Evolutionary conservation across 1,140 invertebrate species (phyloP).

Genomic region (Drosophila pachea): DNA sequence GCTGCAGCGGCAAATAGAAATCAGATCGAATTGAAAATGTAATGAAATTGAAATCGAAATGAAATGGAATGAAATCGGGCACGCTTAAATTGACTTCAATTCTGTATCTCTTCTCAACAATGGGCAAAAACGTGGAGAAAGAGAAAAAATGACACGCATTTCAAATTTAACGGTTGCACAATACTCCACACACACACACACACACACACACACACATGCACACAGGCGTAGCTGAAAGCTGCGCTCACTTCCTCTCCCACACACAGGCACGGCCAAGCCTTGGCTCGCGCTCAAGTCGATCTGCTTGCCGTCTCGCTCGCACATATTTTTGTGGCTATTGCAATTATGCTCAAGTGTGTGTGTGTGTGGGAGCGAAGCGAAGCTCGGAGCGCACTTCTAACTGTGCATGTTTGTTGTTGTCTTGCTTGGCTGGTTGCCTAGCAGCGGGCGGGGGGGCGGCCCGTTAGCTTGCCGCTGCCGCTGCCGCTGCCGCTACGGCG

Average conservation of each 20-base stretch:
- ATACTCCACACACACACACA: constrained; percentile 15
- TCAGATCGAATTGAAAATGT: constrained; percentile 14
- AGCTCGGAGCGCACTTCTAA: constrained; percentile 41
- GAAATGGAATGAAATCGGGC: constrained; percentile 25
- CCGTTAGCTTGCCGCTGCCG: constrained; percentile 1
- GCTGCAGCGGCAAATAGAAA: constrained; percentile 17
- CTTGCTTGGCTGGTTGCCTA: constrained; percentile 62
- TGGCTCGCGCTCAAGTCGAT: constrained; percentile 22
- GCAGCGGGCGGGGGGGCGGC: constrained; percentile 31
- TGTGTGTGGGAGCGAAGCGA: constrained; percentile 39
- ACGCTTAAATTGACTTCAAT: constrained; percentile 49
- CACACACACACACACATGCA: constrained; percentile 6
- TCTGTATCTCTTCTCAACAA: constrained; percentile 31
- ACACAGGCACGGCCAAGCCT: constrained; percentile 11
- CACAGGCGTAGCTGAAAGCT: background rate
- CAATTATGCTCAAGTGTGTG: constrained; percentile 40
- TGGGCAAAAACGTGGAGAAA: constrained; percentile 19
- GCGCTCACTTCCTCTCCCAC: constrained; percentile 38
- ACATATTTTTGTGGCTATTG: constrained; percentile 32
- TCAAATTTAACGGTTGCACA: constrained; percentile 46
- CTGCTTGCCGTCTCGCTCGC: constrained; percentile 7
- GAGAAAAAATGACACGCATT: constrained; percentile 3
- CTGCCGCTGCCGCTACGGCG: background rate
- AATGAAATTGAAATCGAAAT: constrained; percentile 33
- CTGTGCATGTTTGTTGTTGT: constrained; percentile 33